A percentile compares a stretch with the other conserved stretches of the same genome.
Evolutionary conservation across 1,140 invertebrate genomes (phyloP).

Genomic region (Pseudomyrmex gracilis): DNA sequence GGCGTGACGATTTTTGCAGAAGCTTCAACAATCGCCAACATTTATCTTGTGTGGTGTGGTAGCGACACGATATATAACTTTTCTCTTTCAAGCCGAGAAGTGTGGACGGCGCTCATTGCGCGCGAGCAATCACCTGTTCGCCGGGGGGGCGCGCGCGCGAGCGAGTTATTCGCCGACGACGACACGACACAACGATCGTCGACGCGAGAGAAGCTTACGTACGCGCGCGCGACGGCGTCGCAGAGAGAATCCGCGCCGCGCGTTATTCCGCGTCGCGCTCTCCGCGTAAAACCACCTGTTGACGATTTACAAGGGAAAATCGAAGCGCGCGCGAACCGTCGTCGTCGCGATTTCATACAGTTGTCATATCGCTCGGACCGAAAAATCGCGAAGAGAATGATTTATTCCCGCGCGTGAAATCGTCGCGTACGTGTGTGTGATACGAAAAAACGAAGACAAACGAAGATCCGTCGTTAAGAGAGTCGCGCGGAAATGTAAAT

Average conservation of each 20-base stretch:
- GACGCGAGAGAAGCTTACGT: neutral
- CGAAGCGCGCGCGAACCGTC: slow-evolving; percentile 66
- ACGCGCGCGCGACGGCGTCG: neutral
- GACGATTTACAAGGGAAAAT: slow-evolving; percentile 80
- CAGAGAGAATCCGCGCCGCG: slow-evolving; percentile 39
- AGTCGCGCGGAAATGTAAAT: neutral
- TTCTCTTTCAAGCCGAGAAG: too few relatives aligned
- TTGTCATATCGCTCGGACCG: slow-evolving; percentile 13
- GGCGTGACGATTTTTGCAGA: neutral
- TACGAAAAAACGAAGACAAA: neutral
- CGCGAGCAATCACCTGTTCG: neutral
- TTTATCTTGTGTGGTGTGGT: too few relatives aligned
- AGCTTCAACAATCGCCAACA: neutral
- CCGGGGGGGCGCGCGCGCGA: neutral
- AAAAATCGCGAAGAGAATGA: neutral
- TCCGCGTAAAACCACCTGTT: slow-evolving; percentile 80
- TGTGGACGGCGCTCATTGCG: too few relatives aligned
- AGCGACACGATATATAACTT: too few relatives aligned
- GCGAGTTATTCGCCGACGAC: slow-evolving; percentile 67
- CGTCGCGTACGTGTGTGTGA: neutral
- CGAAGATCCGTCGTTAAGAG: neutral
- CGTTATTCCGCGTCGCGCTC: slow-evolving; percentile 36
- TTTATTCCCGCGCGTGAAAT: neutral
- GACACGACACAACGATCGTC: slow-evolving; percentile 42
- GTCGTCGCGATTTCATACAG: neutral